These are phyloP conservation scores for Watsonalla cultraria DNA, from an alignment of 2,888 invertebrate species.

Conservation along the genomic window DNA sequence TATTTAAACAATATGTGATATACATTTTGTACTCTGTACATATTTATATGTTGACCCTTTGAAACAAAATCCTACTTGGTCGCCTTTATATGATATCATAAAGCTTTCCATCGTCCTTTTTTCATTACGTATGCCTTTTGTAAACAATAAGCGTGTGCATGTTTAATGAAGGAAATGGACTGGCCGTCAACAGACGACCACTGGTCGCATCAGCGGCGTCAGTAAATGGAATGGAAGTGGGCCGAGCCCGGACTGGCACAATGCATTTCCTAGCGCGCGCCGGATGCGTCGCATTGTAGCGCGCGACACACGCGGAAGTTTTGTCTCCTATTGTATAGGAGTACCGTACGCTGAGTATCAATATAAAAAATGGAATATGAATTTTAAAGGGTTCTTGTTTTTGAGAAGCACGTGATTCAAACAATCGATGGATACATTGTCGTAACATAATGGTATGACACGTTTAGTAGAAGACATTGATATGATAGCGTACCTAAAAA, in stretches of 20 bases:
- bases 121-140: neutral
- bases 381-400: too few species aligned
- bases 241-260: constrained; percentile 46
- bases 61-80: too few species aligned
- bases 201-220: constrained; percentile 40
- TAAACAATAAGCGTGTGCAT: constrained; percentile 9
- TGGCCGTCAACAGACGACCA: constrained; percentile 40
- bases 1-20: neutral
- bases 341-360: constrained; percentile 6
- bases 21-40: neutral
- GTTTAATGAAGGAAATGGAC: constrained; percentile 47
- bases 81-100: too few species aligned
- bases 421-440: too few species aligned
- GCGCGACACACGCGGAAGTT: constrained; percentile 46
- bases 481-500: too few species aligned
- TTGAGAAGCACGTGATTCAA: too few species aligned
- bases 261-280: constrained; percentile 48
- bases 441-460: too few species aligned
- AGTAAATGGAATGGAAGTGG: constrained; percentile 53
- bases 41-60: neutral
- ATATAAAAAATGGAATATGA: neutral
- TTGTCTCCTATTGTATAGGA: constrained; percentile 30
- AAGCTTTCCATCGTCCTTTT: too few species aligned
- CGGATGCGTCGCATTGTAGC: constrained; percentile 54
- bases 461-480: too few species aligned